These are phyloP conservation scores for Gyps fulvus DNA, from an alignment of 2,113 vertebrate genomes.

Conservation along the genomic window DNA sequence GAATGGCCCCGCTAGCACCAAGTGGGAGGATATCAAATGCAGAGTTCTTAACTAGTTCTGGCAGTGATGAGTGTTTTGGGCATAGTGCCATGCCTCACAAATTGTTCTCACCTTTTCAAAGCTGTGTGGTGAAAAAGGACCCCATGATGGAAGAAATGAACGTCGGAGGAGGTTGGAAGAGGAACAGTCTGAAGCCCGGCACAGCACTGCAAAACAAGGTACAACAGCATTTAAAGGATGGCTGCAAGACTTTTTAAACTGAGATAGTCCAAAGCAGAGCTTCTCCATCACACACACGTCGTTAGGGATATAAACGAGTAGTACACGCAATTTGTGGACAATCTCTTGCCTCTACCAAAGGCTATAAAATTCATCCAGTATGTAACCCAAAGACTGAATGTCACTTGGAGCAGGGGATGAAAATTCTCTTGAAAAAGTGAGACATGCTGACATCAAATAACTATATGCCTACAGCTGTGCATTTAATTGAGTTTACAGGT, in stretches of 20 bases:
- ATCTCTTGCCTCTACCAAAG: neutral
- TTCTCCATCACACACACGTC: neutral
- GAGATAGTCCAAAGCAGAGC: neutral
- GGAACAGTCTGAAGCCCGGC: neutral
- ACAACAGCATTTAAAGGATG: neutral
- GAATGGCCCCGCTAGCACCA: neutral
- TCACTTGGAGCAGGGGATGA: neutral
- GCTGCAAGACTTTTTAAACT: neutral
- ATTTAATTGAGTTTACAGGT: neutral
- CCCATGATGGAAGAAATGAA: neutral
- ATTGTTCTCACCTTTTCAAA: neutral
- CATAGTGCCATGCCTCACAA: neutral
- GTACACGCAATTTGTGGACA: neutral
- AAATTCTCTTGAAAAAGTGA: neutral
- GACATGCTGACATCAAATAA: neutral
- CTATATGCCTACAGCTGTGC: neutral
- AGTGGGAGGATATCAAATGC: neutral
- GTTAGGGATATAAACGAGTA: rapidly evolving
- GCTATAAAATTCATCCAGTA: neutral
- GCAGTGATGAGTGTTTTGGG: neutral
- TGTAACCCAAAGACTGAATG: neutral
- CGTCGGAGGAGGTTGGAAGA: neutral
- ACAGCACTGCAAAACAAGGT: neutral
- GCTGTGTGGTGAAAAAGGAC: neutral
- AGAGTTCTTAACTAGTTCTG: neutral